Evolutionary conservation across 1,140 invertebrate genomes (phyloP), one percentile per base, ranked within the genome.

Genomic region (Calephelis nemesis): DNA sequence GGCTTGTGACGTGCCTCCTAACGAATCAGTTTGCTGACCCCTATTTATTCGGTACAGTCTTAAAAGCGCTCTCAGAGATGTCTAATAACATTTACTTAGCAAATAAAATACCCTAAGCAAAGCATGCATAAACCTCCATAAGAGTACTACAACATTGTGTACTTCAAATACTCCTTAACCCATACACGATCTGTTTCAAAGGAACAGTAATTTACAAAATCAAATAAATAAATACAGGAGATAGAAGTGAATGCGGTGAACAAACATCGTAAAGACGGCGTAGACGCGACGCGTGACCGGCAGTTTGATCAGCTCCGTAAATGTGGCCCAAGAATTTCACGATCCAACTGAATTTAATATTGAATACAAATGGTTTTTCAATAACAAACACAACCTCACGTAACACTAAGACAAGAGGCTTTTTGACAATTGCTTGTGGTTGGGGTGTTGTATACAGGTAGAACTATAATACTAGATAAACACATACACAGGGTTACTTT

Each of bases 261-360:
- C 78, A 81, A 75, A 79, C 71, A 73, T 72, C 74, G 76, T 73
- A 75, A 81, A 75, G 74, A 75, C 74, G 71, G 66, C 64, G 67
- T 65, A 52, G 15, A 50, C 50, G 70, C 72, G 74, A 74, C 66
- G 77, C 70, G 67, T 67, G 64, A 70, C 64, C 63, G 13, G 45
- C 63, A 49, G 12, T 11, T 64, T 48, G 45, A 62, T 45, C 40
- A 54, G 52, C 19, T n/a, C 63, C 48, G 47, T 49, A 50, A 40
- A 11, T 52, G 48, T 60, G 54, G 40, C 45, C 49, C n/a, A 50
- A 5, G 19, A 65, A 50, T 65, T 52, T 65, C 40, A 65, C 63
- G 10, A 65, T 50, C 13, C 49, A 65, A 7, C 48, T 39, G 30
- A 50, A 42, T 49, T 65, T 52, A 54, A 65, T 65, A 54, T 65